These are phyloP conservation scores for Parazoanthus atlanticus DNA, from an alignment of 92 coral and sea anemone species.

Conservation along the genomic window DNA sequence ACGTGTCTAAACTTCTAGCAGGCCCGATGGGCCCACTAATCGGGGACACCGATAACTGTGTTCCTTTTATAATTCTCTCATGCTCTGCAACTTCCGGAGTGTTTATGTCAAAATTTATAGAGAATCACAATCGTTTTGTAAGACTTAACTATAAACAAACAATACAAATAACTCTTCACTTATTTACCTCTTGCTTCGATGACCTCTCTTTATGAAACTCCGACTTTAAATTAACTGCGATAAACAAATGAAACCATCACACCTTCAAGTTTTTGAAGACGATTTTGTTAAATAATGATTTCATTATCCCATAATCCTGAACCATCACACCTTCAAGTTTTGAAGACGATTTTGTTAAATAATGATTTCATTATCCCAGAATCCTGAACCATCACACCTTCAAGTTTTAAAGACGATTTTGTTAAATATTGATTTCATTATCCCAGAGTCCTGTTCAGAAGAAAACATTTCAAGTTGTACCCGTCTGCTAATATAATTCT, in stretches of 20 bases:
- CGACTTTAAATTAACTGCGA: conserved; percentile 50
- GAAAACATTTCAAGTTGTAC: too few species aligned
- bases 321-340: background rate
- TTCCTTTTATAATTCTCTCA: background rate
- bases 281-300: background rate
- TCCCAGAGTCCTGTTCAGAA: background rate
- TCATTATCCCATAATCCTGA: too few species aligned
- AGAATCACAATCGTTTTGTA: too few species aligned
- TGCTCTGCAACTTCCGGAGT: too few species aligned
- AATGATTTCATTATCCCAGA: too few species aligned
- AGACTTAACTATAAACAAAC: too few species aligned
- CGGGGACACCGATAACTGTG: too few species aligned
- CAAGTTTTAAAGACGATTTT: background rate
- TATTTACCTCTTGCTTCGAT: conserved; percentile 64
- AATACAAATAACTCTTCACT: background rate
- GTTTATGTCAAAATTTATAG: too few species aligned
- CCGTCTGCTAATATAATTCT: background rate
- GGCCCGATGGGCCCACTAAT: too few species aligned
- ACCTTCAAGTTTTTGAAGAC: background rate
- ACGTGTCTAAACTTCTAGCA: too few species aligned
- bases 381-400: background rate
- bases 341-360: background rate
- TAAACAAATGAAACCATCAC: background rate
- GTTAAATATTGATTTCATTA: background rate
- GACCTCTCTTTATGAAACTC: conserved; percentile 58